These are phyloP conservation scores for Clarias fuscus DNA, from an alignment of 2,797 vertebrate genomes.

Conservation along the genomic window DNA sequence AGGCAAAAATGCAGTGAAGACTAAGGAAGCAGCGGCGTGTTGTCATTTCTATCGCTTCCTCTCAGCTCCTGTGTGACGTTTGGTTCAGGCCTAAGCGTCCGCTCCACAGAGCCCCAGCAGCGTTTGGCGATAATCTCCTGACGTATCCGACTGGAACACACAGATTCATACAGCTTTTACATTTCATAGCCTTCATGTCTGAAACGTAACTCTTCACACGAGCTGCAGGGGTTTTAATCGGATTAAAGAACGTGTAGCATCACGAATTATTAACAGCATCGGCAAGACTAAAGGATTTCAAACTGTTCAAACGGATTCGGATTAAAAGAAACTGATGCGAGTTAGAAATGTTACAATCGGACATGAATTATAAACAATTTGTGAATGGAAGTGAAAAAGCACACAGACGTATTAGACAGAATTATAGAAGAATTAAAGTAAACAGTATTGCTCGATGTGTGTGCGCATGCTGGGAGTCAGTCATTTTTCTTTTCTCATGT, in stretches of 20 bases:
- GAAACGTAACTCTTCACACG: too few species aligned
- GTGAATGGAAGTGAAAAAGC: neutral
- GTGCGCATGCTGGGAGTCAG: too few species aligned
- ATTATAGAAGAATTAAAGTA: too few species aligned
- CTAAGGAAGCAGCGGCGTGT: neutral
- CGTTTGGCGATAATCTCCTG: slow-evolving; percentile 54
- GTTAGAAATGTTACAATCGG: too few species aligned
- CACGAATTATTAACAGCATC: too few species aligned
- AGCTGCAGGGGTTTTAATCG: too few species aligned
- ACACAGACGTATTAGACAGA: neutral
- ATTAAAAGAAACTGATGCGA: too few species aligned
- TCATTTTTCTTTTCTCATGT: neutral
- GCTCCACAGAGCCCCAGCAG: slow-evolving; percentile 63
- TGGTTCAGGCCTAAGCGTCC: slow-evolving; percentile 39
- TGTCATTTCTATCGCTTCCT: neutral
- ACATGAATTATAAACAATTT: neutral
- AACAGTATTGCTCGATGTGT: too few species aligned
- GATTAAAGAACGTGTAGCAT: too few species aligned
- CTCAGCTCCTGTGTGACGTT: neutral
- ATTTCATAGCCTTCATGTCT: neutral
- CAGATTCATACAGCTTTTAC: neutral
- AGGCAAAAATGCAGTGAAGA: neutral
- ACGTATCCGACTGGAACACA: slow-evolving; percentile 62
- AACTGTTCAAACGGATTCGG: too few species aligned
- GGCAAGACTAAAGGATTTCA: too few species aligned